Conservation (phyloP, 2,888 invertebrate genomes). For the Mesorhabditis sp. region DNA sequence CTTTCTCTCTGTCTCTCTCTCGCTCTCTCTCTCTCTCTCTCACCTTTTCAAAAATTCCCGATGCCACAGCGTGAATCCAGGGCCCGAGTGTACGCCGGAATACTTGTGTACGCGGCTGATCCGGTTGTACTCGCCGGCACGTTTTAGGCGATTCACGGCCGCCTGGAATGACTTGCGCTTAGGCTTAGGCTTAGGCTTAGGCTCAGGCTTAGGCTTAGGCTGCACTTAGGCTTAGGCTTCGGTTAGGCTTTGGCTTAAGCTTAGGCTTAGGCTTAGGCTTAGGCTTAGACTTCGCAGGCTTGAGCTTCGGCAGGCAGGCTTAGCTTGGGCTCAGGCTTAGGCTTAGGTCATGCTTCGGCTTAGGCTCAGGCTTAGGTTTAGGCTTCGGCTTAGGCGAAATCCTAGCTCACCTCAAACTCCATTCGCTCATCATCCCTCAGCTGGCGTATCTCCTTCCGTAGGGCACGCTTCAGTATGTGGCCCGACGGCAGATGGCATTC, state of each 20-base stretch:
- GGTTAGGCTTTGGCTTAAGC: no score
- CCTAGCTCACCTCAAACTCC: constrained; percentile 13
- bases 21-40: background rate
- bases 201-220: background rate
- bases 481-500: constrained; percentile 30
- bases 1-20: no score
- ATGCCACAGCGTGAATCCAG: constrained; percentile 52
- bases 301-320: background rate
- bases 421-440: constrained; percentile 32
- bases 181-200: background rate
- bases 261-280: background rate
- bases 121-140: constrained; percentile 39
- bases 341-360: no score
- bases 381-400: no score
- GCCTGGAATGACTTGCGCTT: constrained; percentile 18
- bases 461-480: constrained; percentile 30
- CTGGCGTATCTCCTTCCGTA: constrained; percentile 33
- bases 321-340: background rate
- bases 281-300: no score
- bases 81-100: constrained; percentile 51
- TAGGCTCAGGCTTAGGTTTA: no score
- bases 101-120: constrained; percentile 41
- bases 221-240: no score
- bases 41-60: constrained; percentile 48
- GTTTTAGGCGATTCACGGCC: constrained; percentile 39